Evolutionary conservation across 2,888 invertebrate species (phyloP), one percentile per base, ranked within the genome.

Genomic region (Drosophila pseudotakahashii): DNA sequence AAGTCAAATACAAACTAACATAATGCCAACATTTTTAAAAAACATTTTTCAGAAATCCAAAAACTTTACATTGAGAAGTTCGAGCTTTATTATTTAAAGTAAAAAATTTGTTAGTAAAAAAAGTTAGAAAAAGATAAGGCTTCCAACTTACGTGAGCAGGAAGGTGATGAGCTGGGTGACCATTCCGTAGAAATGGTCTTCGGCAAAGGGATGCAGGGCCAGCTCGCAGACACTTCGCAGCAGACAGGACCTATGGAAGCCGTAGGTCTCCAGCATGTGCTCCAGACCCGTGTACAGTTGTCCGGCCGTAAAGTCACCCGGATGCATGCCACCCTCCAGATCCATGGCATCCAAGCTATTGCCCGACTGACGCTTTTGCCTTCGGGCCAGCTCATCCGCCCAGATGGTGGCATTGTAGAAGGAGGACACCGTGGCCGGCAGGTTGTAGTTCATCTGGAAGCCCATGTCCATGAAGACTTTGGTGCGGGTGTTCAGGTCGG

Each of bases 151-250:
- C 96, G 95, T 95, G 52, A 96, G 93, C 51, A 95, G 90, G 81
- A 94, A 94, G 58, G 93, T 94, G 47, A 95, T 92, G 34, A 96
- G 91, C 91, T 96, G 95, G 59, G 94, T 94, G 0, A 96, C 90
- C 9, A 96, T 90, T 6, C 58, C 57, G 78, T 94, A 93, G 52
- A 93, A 93, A n/a, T 89, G 85, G 26, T 79, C 92, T 13, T 87
- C 83, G 59, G 93, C 93, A 13, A 96, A 90, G 0, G 96, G 95
- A 79, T 94, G 93, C 57, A 93, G 93, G 5, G 95, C 94, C 23
- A 95, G 91, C 81, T 95, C 95, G 77, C 96, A 96, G 53, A 96
- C 93, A 50, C 94, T 93, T 76, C 93, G 93, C 53, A 95, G 90
- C 37, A 96, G 91, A 81, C 96, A 96, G 26, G 93, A 93, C 4